A percentile compares a stretch with the other conserved stretches of the same genome.
These are phyloP conservation scores for Anastrepha obliqua DNA, from an alignment of 1,140 invertebrate genomes.

Conservation along the genomic window DNA sequence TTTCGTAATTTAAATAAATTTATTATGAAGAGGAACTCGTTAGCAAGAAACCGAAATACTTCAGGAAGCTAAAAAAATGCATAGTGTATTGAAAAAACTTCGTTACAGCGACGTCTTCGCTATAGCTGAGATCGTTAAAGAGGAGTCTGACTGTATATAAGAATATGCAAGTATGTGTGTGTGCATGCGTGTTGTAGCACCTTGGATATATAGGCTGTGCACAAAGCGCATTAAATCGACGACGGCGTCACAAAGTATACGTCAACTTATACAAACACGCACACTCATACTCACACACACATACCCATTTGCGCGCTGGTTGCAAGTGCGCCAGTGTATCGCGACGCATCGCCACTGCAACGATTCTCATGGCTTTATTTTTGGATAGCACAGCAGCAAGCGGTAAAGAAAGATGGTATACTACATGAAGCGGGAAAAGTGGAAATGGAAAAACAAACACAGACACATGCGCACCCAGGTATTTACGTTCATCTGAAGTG, in stretches of 20 bases:
- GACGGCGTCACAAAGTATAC: background rate
- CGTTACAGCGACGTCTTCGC: no score
- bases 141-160: no score
- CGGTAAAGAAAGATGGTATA: background rate
- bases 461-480: background rate
- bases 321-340: background rate
- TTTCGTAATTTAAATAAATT: no score
- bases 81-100: no score
- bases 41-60: no score
- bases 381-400: background rate
- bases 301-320: background rate
- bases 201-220: background rate
- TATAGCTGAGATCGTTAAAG: no score
- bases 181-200: background rate
- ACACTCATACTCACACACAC: background rate
- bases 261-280: background rate
- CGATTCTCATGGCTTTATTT: background rate
- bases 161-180: background rate
- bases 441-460: background rate
- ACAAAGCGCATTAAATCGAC: background rate
- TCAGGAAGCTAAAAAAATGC: no score
- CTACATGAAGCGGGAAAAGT: constrained; percentile 8
- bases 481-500: background rate
- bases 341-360: background rate
- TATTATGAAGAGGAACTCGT: no score